These are phyloP conservation scores for Steatornis caripensis DNA, from an alignment of 2,113 vertebrate species.

Conservation along the genomic window DNA sequence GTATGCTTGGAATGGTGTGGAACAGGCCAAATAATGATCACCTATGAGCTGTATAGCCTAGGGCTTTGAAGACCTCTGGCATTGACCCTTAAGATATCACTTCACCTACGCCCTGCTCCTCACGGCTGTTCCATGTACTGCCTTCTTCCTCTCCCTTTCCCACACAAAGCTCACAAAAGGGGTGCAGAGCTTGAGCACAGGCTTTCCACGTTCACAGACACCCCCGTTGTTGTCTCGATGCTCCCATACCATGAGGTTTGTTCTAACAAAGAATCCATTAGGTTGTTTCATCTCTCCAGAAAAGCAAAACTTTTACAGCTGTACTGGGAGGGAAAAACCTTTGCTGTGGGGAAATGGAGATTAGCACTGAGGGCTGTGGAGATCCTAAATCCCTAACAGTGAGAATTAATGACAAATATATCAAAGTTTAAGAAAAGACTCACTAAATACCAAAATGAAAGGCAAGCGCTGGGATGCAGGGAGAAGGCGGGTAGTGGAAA, in stretches of 20 bases:
- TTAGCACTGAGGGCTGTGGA: neutral
- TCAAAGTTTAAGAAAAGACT: neutral
- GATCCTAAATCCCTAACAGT: neutral
- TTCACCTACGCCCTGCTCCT: neutral
- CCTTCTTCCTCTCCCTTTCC: neutral
- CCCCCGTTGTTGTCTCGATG: neutral
- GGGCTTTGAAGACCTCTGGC: neutral
- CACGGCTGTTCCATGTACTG: accelerated
- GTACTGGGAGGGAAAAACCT: neutral
- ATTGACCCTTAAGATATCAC: neutral
- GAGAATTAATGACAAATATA: neutral
- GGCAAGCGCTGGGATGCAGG: neutral
- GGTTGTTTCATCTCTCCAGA: neutral
- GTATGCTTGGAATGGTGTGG: neutral
- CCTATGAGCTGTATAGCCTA: no score
- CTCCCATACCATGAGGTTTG: neutral
- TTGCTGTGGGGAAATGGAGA: neutral
- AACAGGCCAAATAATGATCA: neutral
- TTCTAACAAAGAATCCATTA: neutral
- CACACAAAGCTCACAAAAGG: neutral
- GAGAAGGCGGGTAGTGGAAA: neutral
- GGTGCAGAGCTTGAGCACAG: neutral
- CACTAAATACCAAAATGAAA: neutral
- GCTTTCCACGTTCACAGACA: neutral
- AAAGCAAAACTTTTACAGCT: neutral